Evolutionary conservation across 2,888 invertebrate genomes (phyloP).

Genomic region (Macaria notata): DNA sequence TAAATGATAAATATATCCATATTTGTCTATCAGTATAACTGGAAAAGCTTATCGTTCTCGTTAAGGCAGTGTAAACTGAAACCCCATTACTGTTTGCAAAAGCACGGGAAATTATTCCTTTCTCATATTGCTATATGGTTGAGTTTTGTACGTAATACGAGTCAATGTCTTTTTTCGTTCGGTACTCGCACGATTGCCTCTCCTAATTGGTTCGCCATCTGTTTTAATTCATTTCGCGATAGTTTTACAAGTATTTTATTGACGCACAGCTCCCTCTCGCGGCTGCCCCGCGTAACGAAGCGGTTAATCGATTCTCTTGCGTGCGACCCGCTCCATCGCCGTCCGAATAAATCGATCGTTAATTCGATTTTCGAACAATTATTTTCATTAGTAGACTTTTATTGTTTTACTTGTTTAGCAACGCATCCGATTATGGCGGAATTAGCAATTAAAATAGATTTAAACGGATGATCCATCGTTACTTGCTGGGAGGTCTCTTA

Average conservation of each 20-base stretch:
- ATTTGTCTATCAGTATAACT: conserved; percentile 79
- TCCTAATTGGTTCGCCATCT: conserved; percentile 81
- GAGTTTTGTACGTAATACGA: conserved; percentile 39
- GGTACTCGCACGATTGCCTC: conserved; percentile 79
- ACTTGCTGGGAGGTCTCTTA: conserved; percentile 54
- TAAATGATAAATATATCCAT: conserved; percentile 78
- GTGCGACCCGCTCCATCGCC: conserved; percentile 66
- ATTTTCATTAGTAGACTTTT: conserved; percentile 50
- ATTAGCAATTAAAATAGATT: conserved; percentile 31
- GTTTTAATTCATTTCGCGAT: conserved; percentile 82
- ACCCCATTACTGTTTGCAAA: conserved; percentile 60
- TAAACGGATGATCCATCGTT: conserved; percentile 30
- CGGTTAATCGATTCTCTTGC: conserved; percentile 80
- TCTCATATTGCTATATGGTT: conserved; percentile 35
- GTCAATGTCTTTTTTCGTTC: conserved; percentile 68
- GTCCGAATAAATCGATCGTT: conserved; percentile 57
- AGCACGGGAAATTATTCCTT: conserved; percentile 52
- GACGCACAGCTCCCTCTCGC: conserved; percentile 79
- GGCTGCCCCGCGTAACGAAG: conserved; percentile 65
- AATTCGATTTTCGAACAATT: conserved; percentile 55
- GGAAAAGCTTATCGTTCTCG: conserved; percentile 76
- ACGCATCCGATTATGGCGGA: conserved; percentile 5
- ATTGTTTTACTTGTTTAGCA: conserved; percentile 45
- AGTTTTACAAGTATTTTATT: conserved; percentile 82
- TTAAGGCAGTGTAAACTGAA: conserved; percentile 74